These are phyloP conservation scores for Ochotona curzoniae DNA, from an alignment of 2,113 vertebrate species.

Conservation along the genomic window DNA sequence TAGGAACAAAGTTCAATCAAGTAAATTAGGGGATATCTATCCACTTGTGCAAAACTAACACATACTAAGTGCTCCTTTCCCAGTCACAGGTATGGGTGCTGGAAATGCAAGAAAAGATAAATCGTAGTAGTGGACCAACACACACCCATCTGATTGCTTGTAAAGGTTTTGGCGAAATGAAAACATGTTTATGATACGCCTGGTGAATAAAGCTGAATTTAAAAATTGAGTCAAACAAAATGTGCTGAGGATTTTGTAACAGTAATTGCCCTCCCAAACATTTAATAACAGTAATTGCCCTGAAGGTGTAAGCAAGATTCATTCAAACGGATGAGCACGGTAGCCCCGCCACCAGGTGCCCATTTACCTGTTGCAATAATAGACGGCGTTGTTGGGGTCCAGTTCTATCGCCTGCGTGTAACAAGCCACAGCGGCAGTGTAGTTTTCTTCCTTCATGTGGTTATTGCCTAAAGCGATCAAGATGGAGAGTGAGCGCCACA, in stretches of 20 bases:
- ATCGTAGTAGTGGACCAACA: background rate
- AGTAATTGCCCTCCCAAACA: background rate
- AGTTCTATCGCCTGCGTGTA: conserved; percentile 95
- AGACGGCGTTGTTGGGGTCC: conserved; percentile 97
- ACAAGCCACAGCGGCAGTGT: conserved; percentile 94
- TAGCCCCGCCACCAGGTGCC: background rate
- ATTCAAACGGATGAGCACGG: background rate
- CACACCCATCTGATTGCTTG: background rate
- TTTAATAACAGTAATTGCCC: background rate
- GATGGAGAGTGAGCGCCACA: conserved; percentile 52
- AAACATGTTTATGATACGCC: background rate
- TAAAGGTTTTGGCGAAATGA: conserved; percentile 31
- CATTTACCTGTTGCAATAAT: conserved; percentile 97
- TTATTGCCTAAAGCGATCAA: conserved; percentile 91
- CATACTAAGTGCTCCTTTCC: background rate
- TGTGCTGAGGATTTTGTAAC: background rate
- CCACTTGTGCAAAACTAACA: background rate
- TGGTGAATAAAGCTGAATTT: conserved; percentile 21
- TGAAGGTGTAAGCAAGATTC: background rate
- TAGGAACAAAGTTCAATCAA: background rate
- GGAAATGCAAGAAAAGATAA: background rate
- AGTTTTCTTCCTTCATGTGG: conserved; percentile 99
- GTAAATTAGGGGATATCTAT: background rate
- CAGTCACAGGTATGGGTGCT: background rate
- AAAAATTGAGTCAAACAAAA: conserved; percentile 50